phyloP scores from a whole-genome alignment of 2,888 invertebrate species.

The Ochropleura leucogaster region DNA sequence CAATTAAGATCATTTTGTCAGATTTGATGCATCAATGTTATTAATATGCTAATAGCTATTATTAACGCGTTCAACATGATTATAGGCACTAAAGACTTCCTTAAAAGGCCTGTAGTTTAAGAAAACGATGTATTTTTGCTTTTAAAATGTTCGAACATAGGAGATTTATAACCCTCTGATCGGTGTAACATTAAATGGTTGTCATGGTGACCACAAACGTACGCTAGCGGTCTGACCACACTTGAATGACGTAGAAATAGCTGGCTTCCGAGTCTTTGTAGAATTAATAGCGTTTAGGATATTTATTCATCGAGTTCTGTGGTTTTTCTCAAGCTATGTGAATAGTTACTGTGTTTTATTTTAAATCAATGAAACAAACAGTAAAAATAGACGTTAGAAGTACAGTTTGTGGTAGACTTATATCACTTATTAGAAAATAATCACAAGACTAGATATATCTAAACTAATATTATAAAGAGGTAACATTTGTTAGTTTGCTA shows the following conservation, averaged over 20 bases:
- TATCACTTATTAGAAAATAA: neutral
- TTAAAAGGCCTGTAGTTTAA: conserved; percentile 22
- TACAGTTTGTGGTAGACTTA: neutral
- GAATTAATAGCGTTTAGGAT: conserved; percentile 52
- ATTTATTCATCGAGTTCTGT: conserved; percentile 47
- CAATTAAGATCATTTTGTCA: conserved; percentile 31
- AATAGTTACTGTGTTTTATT: conserved; percentile 14
- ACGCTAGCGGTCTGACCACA: conserved; percentile 27
- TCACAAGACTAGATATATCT: no score
- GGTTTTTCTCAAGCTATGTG: conserved; percentile 31
- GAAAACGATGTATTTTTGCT: conserved; percentile 27
- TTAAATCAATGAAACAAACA: conserved; percentile 10
- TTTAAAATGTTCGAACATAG: conserved; percentile 15
- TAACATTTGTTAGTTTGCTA: no score
- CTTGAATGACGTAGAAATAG: conserved; percentile 26
- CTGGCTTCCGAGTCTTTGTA: conserved; percentile 21
- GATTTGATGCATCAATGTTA: conserved; percentile 43
- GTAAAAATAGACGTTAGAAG: neutral
- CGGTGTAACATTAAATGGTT: conserved; percentile 20
- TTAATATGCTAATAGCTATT: conserved; percentile 49
- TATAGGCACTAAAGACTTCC: conserved; percentile 21
- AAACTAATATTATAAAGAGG: no score
- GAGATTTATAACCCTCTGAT: conserved; percentile 36
- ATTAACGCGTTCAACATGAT: conserved; percentile 26
- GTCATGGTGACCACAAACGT: conserved; percentile 32